phyloP scores from a whole-genome alignment of 2,888 invertebrate genomes.

The Shargacucullia verbasci region DNA sequence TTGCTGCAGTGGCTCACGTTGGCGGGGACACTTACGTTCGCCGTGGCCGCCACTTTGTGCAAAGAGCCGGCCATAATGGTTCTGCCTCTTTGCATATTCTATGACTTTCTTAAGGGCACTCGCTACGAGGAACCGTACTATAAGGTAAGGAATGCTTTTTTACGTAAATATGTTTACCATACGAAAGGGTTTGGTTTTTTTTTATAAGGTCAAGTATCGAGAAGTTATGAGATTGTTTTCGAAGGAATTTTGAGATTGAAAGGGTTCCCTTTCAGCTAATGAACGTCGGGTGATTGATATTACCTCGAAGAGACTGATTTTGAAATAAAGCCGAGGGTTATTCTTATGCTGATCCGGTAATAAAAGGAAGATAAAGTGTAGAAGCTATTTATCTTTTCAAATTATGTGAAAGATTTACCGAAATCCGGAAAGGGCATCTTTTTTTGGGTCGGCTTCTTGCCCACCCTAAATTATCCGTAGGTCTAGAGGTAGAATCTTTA shows the following conservation, averaged over 20 bases:
- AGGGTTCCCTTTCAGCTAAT: constrained; percentile 62
- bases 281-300: constrained; percentile 60
- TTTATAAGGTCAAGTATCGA: constrained; percentile 62
- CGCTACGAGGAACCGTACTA: constrained; percentile 84
- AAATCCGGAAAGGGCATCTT: constrained; percentile 19
- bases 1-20: constrained; percentile 89
- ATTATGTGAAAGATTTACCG: constrained; percentile 23
- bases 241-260: constrained; percentile 62
- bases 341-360: constrained; percentile 37
- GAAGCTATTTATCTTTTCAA: constrained; percentile 36
- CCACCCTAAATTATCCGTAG: too few species aligned
- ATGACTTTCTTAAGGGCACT: constrained; percentile 92
- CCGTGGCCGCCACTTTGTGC: constrained; percentile 95
- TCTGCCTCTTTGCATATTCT: constrained; percentile 95
- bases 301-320: constrained; percentile 40
- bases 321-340: constrained; percentile 44
- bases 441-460: constrained; percentile 23
- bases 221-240: constrained; percentile 67
- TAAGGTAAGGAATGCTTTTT: constrained; percentile 84
- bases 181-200: constrained; percentile 34
- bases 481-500: too few species aligned
- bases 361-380: constrained; percentile 43
- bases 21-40: constrained; percentile 90
- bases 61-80: constrained; percentile 99
- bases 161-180: constrained; percentile 34